phyloP scores from a whole-genome alignment of 2,113 vertebrate genomes.

The Sylvicapra grimmia region DNA sequence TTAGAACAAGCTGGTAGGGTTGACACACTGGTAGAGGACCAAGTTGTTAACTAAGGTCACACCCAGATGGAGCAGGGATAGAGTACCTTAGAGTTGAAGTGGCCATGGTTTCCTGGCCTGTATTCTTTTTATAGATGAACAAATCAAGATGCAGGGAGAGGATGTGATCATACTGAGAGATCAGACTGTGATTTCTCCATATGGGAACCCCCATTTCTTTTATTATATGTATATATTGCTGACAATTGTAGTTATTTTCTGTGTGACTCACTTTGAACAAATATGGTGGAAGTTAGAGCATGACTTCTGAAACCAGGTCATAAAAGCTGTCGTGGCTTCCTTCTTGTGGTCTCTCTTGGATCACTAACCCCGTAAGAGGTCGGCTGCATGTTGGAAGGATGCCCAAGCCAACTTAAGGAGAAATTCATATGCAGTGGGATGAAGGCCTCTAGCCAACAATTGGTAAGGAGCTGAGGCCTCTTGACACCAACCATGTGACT shows the following conservation, averaged over 20 bases:
- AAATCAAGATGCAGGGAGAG: neutral
- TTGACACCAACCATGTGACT: neutral
- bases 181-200: neutral
- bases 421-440: neutral
- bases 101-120: too few relatives aligned
- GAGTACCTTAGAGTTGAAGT: neutral
- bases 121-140: neutral
- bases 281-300: neutral
- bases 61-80: neutral
- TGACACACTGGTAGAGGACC: neutral
- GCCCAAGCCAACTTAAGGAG: neutral
- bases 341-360: neutral
- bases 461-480: neutral
- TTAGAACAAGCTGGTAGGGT: neutral
- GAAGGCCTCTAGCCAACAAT: neutral
- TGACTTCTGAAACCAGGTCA: neutral
- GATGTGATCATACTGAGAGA: neutral
- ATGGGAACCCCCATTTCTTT: neutral
- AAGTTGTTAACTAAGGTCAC: neutral
- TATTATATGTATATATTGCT: neutral
- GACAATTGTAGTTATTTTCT: neutral
- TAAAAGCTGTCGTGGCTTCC: neutral
- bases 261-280: neutral
- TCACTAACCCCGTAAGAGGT: neutral
- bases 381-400: neutral